A percentile compares a stretch with the other conserved stretches of the same genome.
phyloP scores from a whole-genome alignment of 2,888 invertebrate genomes.

The Ophion ventricosus region DNA sequence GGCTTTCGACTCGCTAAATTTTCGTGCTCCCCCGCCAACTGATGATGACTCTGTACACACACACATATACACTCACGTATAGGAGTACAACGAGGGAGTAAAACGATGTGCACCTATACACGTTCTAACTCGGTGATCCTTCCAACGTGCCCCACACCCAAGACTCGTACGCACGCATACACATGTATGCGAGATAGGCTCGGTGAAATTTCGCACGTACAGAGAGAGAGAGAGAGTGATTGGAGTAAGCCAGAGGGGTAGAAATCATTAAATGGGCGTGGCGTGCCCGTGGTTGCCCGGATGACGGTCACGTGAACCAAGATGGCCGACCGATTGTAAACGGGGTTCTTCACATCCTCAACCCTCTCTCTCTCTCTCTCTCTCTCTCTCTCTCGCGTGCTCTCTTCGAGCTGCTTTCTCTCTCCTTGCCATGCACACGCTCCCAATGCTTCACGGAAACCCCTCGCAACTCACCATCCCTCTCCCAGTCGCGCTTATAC shows the following conservation, averaged over 20 bases:
- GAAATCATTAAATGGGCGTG: slow-evolving; percentile 84
- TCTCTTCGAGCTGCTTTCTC: slow-evolving; percentile 31
- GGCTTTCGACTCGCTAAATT: slow-evolving; percentile 66
- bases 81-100: not conserved
- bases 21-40: slow-evolving; percentile 73
- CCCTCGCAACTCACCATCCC: slow-evolving; percentile 21
- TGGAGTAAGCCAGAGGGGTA: slow-evolving; percentile 78
- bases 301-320: slow-evolving; percentile 84
- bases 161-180: slow-evolving; percentile 62
- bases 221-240: slow-evolving; percentile 57
- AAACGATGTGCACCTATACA: slow-evolving; percentile 31
- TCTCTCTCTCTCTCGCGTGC: slow-evolving; percentile 55
- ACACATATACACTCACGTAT: slow-evolving; percentile 40
- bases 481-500: slow-evolving; percentile 11
- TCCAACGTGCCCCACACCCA: slow-evolving; percentile 56
- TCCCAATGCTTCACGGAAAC: slow-evolving; percentile 47
- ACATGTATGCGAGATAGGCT: slow-evolving; percentile 55
- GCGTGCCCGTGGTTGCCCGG: slow-evolving; percentile 83
- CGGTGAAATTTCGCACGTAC: slow-evolving; percentile 78
- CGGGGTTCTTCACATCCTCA: slow-evolving; percentile 70
- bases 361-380: not conserved
- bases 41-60: slow-evolving; percentile 81
- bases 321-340: slow-evolving; percentile 78
- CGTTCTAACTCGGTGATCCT: slow-evolving; percentile 33
- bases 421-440: slow-evolving; percentile 34